Evolutionary conservation across 2,113 vertebrate species (phyloP), one percentile per base, ranked within the genome.

Genomic region (Tapirus terrestris): DNA sequence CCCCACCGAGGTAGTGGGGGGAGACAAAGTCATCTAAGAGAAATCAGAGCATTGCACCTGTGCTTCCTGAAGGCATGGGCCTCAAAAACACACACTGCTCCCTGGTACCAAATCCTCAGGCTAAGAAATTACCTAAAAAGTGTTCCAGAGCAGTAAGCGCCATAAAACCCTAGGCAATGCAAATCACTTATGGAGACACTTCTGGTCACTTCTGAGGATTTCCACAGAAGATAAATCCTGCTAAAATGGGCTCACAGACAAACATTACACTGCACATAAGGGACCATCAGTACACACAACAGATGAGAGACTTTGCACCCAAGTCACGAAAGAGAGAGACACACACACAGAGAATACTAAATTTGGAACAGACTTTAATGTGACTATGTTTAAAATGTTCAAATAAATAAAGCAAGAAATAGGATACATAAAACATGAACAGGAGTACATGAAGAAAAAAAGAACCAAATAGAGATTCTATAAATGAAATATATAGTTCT

Each of bases 361-460:
- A 68, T 63, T 12, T 18, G 39, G 70, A 90, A 87, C 8, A 16
- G 43, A 45, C 36, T 45, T 96, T 14, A 91, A 45, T 33, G 36
- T 83, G 63, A 58, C 12, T 43, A 16, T 45, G 25, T 60, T 81
- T 85, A 77, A 91, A 89, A 92, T 31, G 36, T 61, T 82, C 73
- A 94, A 56, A 85, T 76, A 97, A 84, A 79, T 33, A 88, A 73
- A 89, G 31, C 31, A 56, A 89, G 25, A 87, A 65, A 79, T 21
- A 16, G 21, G 58, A 80, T 27, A 51, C 72, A 85, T 39, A 63
- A 91, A 79, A 73, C 10, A 84, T 84, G 77, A 68, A 58, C 29
- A 70, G 51, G 20, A 45, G 23, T 33, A 72, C 9, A 53, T 17
- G 36, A 36, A 77, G 2, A 27, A 68, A n/a, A 23, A 23, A 68